phyloP scores from a whole-genome alignment of 2,113 vertebrate species.

The Sakesphorus luctuosus region DNA sequence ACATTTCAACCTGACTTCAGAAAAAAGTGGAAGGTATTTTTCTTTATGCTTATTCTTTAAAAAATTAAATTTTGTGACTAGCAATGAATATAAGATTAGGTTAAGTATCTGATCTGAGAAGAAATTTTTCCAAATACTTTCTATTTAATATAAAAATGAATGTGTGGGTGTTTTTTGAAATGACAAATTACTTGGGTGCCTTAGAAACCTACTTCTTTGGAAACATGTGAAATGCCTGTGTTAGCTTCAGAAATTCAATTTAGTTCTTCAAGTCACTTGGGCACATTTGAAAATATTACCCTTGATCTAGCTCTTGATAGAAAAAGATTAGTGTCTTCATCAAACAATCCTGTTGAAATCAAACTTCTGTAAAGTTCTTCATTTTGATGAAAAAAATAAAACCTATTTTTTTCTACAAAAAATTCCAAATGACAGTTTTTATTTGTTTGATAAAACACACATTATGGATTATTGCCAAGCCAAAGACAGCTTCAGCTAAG shows the following conservation, averaged over 20 bases:
- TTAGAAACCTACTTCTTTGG: not conserved
- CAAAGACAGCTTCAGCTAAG: not conserved
- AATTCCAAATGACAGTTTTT: not conserved
- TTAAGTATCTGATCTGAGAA: not conserved
- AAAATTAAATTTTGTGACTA: not conserved
- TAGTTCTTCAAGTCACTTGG: not conserved
- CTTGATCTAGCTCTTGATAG: not conserved
- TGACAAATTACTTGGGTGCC: not conserved
- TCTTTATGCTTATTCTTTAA: not conserved
- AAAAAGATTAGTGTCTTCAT: not conserved
- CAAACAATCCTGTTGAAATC: not conserved
- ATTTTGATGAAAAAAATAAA: not conserved
- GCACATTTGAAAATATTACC: not conserved
- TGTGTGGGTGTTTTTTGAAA: not conserved
- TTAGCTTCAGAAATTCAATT: not conserved
- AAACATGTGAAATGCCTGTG: not conserved
- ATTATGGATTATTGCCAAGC: not conserved
- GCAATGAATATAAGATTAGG: not conserved
- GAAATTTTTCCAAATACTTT: not conserved
- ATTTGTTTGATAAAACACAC: not conserved
- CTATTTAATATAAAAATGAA: not conserved
- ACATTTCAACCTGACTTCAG: not conserved
- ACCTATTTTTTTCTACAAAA: not conserved
- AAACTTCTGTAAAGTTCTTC: not conserved
- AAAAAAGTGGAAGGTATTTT: not conserved